A percentile compares a stretch with the other conserved stretches of the same genome.
Evolutionary conservation across 53 echinoderm and acorn worm genomes (phyloP).

Genomic region (Holothuria scabra): DNA sequence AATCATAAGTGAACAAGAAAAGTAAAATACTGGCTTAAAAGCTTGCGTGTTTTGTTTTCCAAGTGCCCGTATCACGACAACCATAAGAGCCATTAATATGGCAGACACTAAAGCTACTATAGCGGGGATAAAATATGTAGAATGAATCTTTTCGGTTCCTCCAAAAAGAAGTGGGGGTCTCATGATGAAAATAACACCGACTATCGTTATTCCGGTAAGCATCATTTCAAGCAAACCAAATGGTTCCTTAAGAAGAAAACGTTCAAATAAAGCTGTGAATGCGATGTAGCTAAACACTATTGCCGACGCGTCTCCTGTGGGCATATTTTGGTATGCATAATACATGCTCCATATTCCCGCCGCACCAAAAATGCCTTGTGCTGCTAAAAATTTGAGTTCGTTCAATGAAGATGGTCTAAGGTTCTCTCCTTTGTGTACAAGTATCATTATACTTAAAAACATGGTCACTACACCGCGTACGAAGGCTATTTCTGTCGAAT

Average conservation of each 20-base stretch:
- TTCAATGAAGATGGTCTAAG: conserved; percentile 1
- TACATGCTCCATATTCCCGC: conserved; percentile 20
- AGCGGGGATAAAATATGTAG: neutral
- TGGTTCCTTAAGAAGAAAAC: conserved; percentile 11
- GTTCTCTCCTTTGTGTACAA: conserved; percentile 4
- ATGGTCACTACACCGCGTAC: conserved; percentile 14
- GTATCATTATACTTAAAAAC: neutral
- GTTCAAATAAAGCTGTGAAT: conserved; percentile 4
- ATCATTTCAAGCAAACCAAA: neutral
- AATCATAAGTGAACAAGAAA: neutral
- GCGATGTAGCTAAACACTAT: conserved; percentile 20
- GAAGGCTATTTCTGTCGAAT: conserved; percentile 37
- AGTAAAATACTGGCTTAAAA: neutral
- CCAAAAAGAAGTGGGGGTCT: conserved; percentile 54
- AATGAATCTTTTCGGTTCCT: neutral
- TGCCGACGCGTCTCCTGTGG: neutral
- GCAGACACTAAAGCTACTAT: neutral
- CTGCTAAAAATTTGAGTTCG: neutral
- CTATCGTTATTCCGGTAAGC: neutral
- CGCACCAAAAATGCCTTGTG: conserved; percentile 18
- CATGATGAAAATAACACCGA: conserved; percentile 43
- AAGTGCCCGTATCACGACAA: neutral
- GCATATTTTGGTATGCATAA: conserved; percentile 40
- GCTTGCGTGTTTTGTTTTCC: conserved; percentile 17
- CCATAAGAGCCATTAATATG: neutral